Base-by-base conservation (phyloP, 2,113 vertebrate species). In the Brachypodius melanocephalos region DNA sequence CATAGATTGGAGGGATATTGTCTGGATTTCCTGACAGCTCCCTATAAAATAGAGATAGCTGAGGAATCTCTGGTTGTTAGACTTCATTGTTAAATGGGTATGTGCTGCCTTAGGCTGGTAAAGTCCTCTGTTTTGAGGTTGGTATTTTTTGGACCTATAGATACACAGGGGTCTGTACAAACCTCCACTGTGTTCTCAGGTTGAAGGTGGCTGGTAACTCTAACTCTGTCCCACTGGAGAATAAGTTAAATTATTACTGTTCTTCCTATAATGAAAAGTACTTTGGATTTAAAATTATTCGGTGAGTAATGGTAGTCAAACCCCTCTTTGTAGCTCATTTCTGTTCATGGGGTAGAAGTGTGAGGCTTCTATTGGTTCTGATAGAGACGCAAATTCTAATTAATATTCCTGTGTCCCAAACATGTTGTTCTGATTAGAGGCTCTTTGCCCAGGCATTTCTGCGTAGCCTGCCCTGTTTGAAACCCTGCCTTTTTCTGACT, bases 401-500 rank as follows among this genome's bases (percentile, higher is more conserved):
- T 93, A 93, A 90, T 92, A 95, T 92, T 94, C 42, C 82, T 52
- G 61, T 52, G 66, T 93, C 95, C 94, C 88, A 94, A 65, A 97
- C 92, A 96, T 92, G 91, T 94, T 96, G 94, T 95, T 94, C 92
- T 94, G 92, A 91, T 88, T 94, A 96, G 93, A 92, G 59, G 90
- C 85, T 96, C 91, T 91, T 93, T 95, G 97, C 96, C 94, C 55
- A 95, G 95, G 95, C 95, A 96, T 97, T 97, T 96, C 81, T 96
- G 71, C 88, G 85, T 57, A 96, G 95, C 94, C 97, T 97, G 96
- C 94, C 94, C 76, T 93, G 91, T 97, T 97, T 97, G 97, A 98
- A 97, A 97, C 96, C 95, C 94, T 97, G 97, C 95, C 93, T 97
- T 97, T 97, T 93, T 98, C 97, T 97, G 96, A 98, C 96, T 97